A percentile compares a stretch with the other conserved stretches of the same genome.
Evolutionary conservation across 1,140 invertebrate genomes (phyloP).

Genomic region (Catajapyx aquilonaris): DNA sequence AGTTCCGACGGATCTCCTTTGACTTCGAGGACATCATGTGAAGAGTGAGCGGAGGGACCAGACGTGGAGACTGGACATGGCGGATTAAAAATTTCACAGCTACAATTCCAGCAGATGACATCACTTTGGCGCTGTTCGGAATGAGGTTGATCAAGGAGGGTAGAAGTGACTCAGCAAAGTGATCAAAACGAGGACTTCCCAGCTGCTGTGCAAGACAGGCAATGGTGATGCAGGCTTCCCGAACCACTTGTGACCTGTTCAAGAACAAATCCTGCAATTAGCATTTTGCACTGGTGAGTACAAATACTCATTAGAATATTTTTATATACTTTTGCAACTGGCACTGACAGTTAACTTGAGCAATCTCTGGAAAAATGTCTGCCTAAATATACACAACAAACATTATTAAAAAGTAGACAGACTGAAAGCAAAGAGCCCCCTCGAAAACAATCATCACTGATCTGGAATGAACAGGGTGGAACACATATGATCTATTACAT

Average conservation of each 20-base stretch:
- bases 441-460: no score
- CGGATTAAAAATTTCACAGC: constrained; percentile 75
- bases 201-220: constrained; percentile 72
- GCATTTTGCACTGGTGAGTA: no score
- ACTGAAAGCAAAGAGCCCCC: no score
- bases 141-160: constrained; percentile 72
- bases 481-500: no score
- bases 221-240: constrained; percentile 86
- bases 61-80: constrained; percentile 58
- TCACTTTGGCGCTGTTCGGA: constrained; percentile 91
- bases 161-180: constrained; percentile 60
- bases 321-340: no score
- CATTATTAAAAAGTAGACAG: no score
- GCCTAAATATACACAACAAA: no score
- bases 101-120: constrained; percentile 72
- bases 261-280: no score
- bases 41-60: constrained; percentile 68
- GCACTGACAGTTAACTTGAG: no score
- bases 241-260: constrained; percentile 48
- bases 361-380: no score
- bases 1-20: constrained; percentile 65
- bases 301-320: no score
- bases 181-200: constrained; percentile 54
- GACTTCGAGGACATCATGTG: constrained; percentile 61
- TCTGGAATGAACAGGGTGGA: no score